Evolutionary conservation across 2,888 invertebrate species (phyloP), one percentile per base, ranked within the genome.

Genomic region (Adela reaumurella): DNA sequence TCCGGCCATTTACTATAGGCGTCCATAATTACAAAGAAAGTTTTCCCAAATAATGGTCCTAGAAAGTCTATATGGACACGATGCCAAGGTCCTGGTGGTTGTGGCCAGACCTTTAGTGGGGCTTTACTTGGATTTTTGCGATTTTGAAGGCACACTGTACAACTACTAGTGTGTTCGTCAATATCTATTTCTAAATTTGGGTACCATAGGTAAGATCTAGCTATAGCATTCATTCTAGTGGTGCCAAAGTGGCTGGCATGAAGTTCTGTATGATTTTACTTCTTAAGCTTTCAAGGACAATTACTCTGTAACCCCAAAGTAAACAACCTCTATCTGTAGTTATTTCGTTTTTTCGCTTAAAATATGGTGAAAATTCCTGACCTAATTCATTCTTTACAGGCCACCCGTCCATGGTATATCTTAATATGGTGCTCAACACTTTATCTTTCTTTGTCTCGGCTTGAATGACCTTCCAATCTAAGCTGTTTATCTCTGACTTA

Each of bases 191-290:
- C 24, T 19, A 45, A 4, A 8, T 50, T 43, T 43, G 53, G 54
- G 53, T 52, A 54, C 54, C 52, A 54, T 46, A 54, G 51, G 41
- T 51, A 51, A 4, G 51, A 45, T 16, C 28, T 49, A 1, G 52
- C 49, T 10, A 52, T 45, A 28, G 51, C 48, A 14, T 35, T 54
- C 52, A 54, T 54, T 2, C 52, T 28, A 11, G 46, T 46, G 17
- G 5, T 45, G 1, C 52, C 52, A 41, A 54, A 52, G 20, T 54
- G 54, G 29, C 46, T 51, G 18, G 19, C 19, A 45, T 52, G 48
- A 17, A 53, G 35, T 20, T 53, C 49, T 19, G 17, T 20, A 51
- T 43, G 8, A 51, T 41, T 24, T 17, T 11, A 16, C n/a, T 41
- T 45, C 29, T 35, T 16, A 51, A 16, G 10, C 11, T 24, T 8